Percentiles rank a stretch among this genome's conserved stretches.
These are phyloP conservation scores for Pitangus sulphuratus DNA, from an alignment of 2,797 vertebrate genomes.

Conservation along the genomic window DNA sequence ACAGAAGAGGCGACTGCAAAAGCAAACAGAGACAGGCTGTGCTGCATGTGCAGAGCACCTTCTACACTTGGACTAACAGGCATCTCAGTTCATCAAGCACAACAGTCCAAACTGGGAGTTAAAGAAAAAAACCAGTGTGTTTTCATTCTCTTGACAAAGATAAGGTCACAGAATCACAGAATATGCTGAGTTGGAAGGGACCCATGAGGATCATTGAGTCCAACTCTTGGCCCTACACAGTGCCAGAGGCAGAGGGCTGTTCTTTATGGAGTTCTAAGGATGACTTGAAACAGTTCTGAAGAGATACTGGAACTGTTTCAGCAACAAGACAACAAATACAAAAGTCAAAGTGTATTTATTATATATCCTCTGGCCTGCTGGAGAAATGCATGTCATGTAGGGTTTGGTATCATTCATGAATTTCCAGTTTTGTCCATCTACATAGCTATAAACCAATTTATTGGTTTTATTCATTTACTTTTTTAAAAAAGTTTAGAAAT, in stretches of 20 bases:
- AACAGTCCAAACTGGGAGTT: background rate
- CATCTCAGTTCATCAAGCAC: rapidly evolving
- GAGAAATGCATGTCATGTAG: background rate
- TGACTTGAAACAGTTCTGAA: background rate
- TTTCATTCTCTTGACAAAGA: background rate
- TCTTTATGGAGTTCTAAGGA: background rate
- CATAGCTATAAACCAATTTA: background rate
- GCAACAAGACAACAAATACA: background rate
- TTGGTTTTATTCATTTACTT: background rate
- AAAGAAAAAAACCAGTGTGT: background rate
- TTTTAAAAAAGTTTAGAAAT: background rate
- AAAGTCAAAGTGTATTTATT: background rate
- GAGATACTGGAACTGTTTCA: background rate
- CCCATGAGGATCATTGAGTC: background rate
- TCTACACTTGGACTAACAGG: background rate
- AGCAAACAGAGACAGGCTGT: rapidly evolving
- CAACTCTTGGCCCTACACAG: background rate
- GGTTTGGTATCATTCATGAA: background rate
- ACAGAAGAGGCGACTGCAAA: background rate
- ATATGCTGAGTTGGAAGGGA: background rate
- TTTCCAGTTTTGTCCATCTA: background rate
- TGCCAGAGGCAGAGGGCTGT: background rate
- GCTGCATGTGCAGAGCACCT: background rate
- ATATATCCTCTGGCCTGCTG: background rate
- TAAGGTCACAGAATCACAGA: background rate